Evolutionary conservation across 2,113 vertebrate species (phyloP).

Genomic region (Amphiprion percula): DNA sequence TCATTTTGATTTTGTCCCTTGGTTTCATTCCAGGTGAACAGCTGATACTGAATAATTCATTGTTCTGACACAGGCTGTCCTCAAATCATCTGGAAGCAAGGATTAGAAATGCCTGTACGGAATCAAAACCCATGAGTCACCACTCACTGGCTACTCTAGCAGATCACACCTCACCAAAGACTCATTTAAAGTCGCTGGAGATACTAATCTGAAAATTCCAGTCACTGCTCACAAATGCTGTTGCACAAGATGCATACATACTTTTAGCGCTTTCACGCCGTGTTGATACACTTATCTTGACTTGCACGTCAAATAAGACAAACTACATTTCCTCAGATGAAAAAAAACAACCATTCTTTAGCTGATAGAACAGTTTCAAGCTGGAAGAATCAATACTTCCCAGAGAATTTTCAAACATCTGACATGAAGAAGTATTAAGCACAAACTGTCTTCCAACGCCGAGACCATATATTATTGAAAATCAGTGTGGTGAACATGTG

Average conservation of each 20-base stretch:
- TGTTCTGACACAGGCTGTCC: conserved; percentile 38
- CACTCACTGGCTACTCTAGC: not conserved
- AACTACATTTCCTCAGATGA: conserved; percentile 1
- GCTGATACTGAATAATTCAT: conserved; percentile 70
- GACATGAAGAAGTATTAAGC: conserved; percentile 2
- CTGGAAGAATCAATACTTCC: conserved; percentile 3
- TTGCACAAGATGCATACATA: not conserved
- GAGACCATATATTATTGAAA: conserved; percentile 37
- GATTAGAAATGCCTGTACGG: conserved; percentile 52
- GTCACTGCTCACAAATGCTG: not conserved
- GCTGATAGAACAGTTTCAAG: not conserved
- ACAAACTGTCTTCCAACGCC: conserved; percentile 13
- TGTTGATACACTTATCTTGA: not conserved
- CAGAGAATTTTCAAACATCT: not conserved
- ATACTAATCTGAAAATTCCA: conserved; percentile 18
- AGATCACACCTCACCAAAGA: conserved; percentile 2
- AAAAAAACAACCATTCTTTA: not conserved
- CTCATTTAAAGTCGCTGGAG: conserved; percentile 19
- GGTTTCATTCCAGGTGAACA: conserved; percentile 61
- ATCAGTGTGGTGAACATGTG: conserved; percentile 25
- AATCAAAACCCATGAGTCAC: conserved; percentile 51
- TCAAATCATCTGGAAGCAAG: conserved; percentile 56
- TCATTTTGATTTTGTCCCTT: conserved; percentile 47
- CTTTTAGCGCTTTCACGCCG: not conserved
- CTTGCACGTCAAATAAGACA: not conserved